Evolutionary conservation across 35 echinoderm and acorn worm species (phyloP).

Genomic region (Amphiura filiformis): DNA sequence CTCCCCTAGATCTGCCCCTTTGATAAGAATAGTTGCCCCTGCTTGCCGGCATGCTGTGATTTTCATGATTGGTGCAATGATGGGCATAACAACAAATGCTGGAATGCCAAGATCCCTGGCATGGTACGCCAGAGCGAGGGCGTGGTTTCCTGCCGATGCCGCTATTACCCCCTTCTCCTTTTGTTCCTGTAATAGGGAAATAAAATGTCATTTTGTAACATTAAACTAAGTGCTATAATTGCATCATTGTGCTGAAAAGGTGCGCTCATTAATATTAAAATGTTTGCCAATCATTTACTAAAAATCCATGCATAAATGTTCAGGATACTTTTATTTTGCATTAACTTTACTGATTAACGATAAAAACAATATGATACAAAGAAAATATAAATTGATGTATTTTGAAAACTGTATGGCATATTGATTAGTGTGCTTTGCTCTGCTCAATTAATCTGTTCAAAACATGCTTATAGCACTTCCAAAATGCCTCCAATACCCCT

Average conservation of each 20-base stretch:
- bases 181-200: slow-evolving; percentile 63
- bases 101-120: slow-evolving; percentile 82
- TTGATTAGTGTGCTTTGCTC: too few species aligned
- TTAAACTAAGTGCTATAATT: background rate
- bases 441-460: too few species aligned
- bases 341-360: too few species aligned
- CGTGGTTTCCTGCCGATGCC: slow-evolving; percentile 98
- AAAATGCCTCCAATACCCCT: too few species aligned
- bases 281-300: background rate
- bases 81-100: slow-evolving; percentile 90
- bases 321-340: too few species aligned
- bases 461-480: too few species aligned
- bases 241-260: background rate
- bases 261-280: background rate
- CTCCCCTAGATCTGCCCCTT: slow-evolving; percentile 87
- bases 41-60: slow-evolving; percentile 80
- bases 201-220: background rate
- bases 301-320: background rate
- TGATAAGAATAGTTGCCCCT: slow-evolving; percentile 78
- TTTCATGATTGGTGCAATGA: slow-evolving; percentile 98
- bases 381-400: too few species aligned
- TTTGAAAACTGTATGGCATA: too few species aligned
- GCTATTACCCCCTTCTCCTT: slow-evolving; percentile 84
- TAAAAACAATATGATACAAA: too few species aligned
- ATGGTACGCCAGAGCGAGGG: slow-evolving; percentile 88